These are phyloP conservation scores for Drosophila orena DNA, from an alignment of 1,140 invertebrate genomes.

Conservation along the genomic window DNA sequence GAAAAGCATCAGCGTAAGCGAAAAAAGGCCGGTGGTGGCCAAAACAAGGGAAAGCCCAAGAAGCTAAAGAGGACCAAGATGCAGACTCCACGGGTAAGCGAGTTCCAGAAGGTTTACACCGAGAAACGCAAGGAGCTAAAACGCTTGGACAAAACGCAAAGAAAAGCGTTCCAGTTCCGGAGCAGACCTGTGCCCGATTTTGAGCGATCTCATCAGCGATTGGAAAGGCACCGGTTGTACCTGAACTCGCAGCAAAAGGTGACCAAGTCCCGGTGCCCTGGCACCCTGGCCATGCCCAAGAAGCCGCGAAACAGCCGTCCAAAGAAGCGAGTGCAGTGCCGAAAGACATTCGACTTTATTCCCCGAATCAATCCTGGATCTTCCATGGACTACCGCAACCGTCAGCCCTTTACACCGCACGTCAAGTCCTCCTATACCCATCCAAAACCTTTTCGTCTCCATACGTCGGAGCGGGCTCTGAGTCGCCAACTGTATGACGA, in stretches of 20 bases:
- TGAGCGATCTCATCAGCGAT: constrained; percentile 19
- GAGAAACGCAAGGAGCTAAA: constrained; percentile 1
- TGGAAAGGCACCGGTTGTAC: constrained; percentile 13
- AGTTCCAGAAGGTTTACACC: constrained; percentile 30
- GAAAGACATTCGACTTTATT: background rate
- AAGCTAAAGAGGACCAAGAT: background rate
- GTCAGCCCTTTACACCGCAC: constrained; percentile 46
- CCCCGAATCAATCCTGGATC: constrained; percentile 16
- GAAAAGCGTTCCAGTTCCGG: constrained; percentile 15
- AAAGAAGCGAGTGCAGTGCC: background rate
- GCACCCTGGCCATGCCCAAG: constrained; percentile 34
- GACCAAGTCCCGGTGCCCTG: constrained; percentile 39
- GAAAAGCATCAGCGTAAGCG: constrained; percentile 15
- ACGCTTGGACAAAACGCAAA: background rate
- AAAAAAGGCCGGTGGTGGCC: constrained; percentile 49
- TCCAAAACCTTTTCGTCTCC: constrained; percentile 44
- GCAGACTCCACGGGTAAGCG: background rate
- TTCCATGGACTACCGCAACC: constrained; percentile 9
- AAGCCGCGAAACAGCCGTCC: background rate
- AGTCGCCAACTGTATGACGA: constrained; percentile 37
- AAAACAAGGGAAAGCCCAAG: background rate
- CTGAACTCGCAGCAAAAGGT: constrained; percentile 5
- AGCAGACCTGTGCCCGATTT: constrained; percentile 60
- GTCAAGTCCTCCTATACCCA: constrained; percentile 21
- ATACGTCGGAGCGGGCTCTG: constrained; percentile 22